Conservation (phyloP, 2,888 invertebrate species). For the Diachrysia chrysitis region DNA sequence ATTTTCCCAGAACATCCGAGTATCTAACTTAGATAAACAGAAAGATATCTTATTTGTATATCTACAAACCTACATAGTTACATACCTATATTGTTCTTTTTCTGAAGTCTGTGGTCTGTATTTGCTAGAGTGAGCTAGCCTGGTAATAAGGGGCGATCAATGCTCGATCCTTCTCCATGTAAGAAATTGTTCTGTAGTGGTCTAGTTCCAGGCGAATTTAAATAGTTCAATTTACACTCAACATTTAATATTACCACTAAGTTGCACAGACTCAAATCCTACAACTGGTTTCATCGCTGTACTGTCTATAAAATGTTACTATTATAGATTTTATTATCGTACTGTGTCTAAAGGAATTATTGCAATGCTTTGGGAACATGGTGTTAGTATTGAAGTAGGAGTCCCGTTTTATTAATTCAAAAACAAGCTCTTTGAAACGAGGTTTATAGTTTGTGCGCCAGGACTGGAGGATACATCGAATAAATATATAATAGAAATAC, state of each 20-base stretch:
- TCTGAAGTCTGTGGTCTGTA: too few relatives aligned
- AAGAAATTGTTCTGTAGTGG: too few relatives aligned
- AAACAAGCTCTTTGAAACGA: not conserved
- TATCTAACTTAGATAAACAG: slow-evolving; percentile 29
- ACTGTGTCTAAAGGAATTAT: not conserved
- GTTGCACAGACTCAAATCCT: slow-evolving; percentile 9
- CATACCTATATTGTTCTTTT: not conserved
- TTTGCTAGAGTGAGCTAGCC: too few relatives aligned
- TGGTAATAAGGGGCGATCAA: too few relatives aligned
- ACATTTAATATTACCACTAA: not conserved
- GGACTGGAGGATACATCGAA: too few relatives aligned
- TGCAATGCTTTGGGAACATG: not conserved
- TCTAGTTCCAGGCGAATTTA: not conserved
- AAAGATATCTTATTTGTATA: slow-evolving; percentile 8
- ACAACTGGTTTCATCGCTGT: slow-evolving; percentile 38
- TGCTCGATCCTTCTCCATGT: too few relatives aligned
- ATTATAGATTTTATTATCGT: slow-evolving; percentile 19
- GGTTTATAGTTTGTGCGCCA: too few relatives aligned
- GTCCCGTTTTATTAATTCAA: not conserved
- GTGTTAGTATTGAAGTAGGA: not conserved
- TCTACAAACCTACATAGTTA: not conserved
- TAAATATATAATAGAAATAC: too few relatives aligned
- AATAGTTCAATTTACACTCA: not conserved
- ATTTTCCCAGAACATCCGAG: slow-evolving; percentile 9
- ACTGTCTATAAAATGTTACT: slow-evolving; percentile 43